Base-by-base conservation (phyloP, 2,797 vertebrate genomes). In the Atherinosoma microstoma region DNA sequence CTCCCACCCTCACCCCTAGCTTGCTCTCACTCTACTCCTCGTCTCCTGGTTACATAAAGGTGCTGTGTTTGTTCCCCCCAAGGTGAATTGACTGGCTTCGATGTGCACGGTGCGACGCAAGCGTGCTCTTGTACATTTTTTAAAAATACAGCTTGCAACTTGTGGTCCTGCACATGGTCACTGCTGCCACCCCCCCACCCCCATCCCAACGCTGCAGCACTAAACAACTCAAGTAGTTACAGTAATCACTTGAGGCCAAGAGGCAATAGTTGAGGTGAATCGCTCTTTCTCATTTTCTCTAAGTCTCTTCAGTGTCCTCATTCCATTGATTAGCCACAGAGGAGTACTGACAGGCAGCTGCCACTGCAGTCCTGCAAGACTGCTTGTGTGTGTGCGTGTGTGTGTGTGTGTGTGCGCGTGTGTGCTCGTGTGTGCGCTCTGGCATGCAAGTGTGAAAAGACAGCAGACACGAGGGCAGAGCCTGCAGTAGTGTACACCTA, bases 241-340 rank as follows among this genome's bases (percentile, higher is more conserved):
- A 45, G 78, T 75, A 78, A 84, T 77, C 40, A 18, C 40, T 18
- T 42, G 5, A 42, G 40, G 16, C 12, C 16, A 69, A 45, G 68
- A 84, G 70, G 75, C 66, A 45, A 73, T n/a, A 58, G 71, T 22
- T 60, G 71, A 83, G 79, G 83, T 84, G 83, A 84, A 70, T 75
- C 71, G 65, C 68, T 74, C 75, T 12, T 64, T 49, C 29, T 10
- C 34, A 20, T 58, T 70, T 79, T 63, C 56, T 74, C 42, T 58
- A 38, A 0, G 45, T 71, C 80, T 80, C 80, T 74, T 88, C 81
- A 80, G 68, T 36, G 20, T 81, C 82, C 79, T 87, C 82, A 87
- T 83, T 79, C 66, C 82, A 85, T 89, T 40, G 85, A 92, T 92
- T 86, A 84, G 81, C 82, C 72, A 47, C 71, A 80, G 79, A 77